phyloP scores from a whole-genome alignment of 2,113 vertebrate species.

The Tor tambroides region DNA sequence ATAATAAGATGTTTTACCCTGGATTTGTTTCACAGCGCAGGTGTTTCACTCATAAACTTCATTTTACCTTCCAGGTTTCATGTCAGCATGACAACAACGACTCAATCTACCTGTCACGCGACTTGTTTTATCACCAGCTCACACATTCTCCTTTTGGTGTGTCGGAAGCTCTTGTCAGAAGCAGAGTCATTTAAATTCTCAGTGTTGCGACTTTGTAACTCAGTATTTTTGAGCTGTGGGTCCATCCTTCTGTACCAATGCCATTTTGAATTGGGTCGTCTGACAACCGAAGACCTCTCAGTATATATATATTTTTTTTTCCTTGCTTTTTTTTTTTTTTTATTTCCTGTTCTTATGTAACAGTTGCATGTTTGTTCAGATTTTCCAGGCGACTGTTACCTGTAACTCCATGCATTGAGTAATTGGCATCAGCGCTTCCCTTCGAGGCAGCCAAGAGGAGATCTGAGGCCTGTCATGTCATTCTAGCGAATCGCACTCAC shows the following conservation, averaged over 20 bases:
- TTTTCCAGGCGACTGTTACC: background rate
- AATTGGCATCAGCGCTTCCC: constrained; percentile 17
- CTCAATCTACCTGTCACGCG: background rate
- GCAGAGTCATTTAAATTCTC: background rate
- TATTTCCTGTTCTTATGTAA: background rate
- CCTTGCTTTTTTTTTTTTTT: background rate
- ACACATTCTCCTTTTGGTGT: background rate
- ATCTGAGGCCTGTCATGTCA: constrained; percentile 21
- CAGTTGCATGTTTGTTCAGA: background rate
- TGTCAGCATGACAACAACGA: background rate
- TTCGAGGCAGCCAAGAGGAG: constrained; percentile 19
- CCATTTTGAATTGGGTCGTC: constrained; percentile 9
- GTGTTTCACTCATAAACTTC: too few species aligned
- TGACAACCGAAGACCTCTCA: background rate
- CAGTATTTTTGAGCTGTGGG: background rate
- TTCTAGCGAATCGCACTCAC: constrained; percentile 11
- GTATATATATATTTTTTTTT: too few species aligned
- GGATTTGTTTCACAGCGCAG: background rate
- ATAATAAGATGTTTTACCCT: background rate
- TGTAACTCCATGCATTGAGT: background rate
- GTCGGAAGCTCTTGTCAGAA: background rate
- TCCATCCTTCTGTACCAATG: background rate
- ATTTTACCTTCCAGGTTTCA: constrained; percentile 4
- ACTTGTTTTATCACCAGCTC: background rate
- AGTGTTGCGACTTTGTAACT: background rate